Conservation (phyloP, 2,113 vertebrate genomes). For the Candoia aspera region DNA sequence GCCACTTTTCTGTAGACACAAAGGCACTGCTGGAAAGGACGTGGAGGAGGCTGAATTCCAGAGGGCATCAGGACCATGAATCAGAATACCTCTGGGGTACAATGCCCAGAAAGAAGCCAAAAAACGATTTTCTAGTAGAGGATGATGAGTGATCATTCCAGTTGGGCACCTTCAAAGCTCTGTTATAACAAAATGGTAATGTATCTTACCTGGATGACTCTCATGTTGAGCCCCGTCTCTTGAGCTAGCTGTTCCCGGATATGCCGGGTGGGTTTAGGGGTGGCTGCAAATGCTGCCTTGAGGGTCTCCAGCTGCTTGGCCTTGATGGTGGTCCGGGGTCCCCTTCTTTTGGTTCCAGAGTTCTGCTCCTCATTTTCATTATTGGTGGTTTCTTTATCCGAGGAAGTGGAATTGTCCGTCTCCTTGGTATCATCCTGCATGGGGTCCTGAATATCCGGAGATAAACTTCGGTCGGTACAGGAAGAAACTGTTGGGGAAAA, state of each 20-base stretch:
- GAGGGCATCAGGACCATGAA: neutral
- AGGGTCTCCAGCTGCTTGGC: slow-evolving; percentile 98
- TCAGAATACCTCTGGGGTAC: too few relatives aligned
- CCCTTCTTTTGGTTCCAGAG: slow-evolving; percentile 89
- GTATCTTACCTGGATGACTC: slow-evolving; percentile 90
- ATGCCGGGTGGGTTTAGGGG: slow-evolving; percentile 94
- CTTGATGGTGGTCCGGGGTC: slow-evolving; percentile 97
- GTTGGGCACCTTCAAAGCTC: accelerated
- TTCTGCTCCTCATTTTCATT: slow-evolving; percentile 97
- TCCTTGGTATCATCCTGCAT: slow-evolving; percentile 95
- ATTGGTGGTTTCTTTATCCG: slow-evolving; percentile 95
- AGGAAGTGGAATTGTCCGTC: slow-evolving; percentile 95
- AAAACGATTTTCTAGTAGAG: accelerated
- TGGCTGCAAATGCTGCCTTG: slow-evolving; percentile 95
- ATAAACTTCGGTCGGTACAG: slow-evolving; percentile 97
- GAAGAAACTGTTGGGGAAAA: slow-evolving; percentile 85
- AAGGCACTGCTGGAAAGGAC: neutral
- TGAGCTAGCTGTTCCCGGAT: slow-evolving; percentile 97
- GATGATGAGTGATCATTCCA: neutral
- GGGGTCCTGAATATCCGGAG: slow-evolving; percentile 92
- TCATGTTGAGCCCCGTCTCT: slow-evolving; percentile 97
- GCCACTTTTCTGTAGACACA: neutral
- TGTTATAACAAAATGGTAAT: accelerated
- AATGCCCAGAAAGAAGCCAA: neutral
- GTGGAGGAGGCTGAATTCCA: neutral